A percentile compares a stretch with the other conserved stretches of the same genome.
Conservation (phyloP, 1,140 invertebrate species). For the Zophobas morio region DNA sequence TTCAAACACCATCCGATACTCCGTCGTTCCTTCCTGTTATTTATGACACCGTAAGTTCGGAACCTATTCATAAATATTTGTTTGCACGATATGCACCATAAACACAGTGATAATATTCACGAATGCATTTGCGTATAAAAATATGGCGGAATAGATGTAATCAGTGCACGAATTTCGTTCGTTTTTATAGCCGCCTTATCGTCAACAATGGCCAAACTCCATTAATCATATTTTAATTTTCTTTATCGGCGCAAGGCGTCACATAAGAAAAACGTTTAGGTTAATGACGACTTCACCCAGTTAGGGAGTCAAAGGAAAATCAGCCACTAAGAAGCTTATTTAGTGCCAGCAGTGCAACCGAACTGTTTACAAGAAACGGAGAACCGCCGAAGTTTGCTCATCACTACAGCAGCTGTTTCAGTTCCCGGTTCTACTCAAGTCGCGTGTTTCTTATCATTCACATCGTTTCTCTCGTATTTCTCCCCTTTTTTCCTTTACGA, state of each 20-base stretch:
- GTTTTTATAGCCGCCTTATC: slow-evolving; percentile 30
- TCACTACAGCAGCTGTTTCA: slow-evolving; percentile 25
- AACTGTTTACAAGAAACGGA: slow-evolving; percentile 36
- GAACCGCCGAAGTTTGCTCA: slow-evolving; percentile 15
- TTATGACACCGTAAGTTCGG: too few species aligned
- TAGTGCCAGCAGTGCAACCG: slow-evolving; percentile 2
- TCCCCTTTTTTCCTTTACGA: background rate
- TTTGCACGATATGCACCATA: slow-evolving; percentile 40
- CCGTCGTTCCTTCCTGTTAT: too few species aligned
- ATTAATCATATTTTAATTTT: slow-evolving; percentile 40
- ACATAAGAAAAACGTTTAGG: background rate
- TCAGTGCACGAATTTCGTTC: slow-evolving; percentile 31
- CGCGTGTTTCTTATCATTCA: slow-evolving; percentile 33
- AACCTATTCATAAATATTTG: slow-evolving; percentile 32
- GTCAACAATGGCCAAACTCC: slow-evolving; percentile 20
- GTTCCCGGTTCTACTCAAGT: slow-evolving; percentile 25
- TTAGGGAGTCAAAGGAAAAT: slow-evolving; percentile 8
- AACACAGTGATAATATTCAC: slow-evolving; percentile 35
- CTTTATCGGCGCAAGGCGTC: slow-evolving; percentile 6
- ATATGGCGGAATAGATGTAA: slow-evolving; percentile 20
- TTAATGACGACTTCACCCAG: slow-evolving; percentile 25
- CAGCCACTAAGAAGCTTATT: slow-evolving; percentile 20
- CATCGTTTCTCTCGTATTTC: slow-evolving; percentile 18
- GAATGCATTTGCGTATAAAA: slow-evolving; percentile 37
- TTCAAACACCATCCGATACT: too few species aligned